Evolutionary conservation across 2,888 invertebrate genomes (phyloP), one percentile per base, ranked within the genome.

Genomic region (Drymonia ruficornis): DNA sequence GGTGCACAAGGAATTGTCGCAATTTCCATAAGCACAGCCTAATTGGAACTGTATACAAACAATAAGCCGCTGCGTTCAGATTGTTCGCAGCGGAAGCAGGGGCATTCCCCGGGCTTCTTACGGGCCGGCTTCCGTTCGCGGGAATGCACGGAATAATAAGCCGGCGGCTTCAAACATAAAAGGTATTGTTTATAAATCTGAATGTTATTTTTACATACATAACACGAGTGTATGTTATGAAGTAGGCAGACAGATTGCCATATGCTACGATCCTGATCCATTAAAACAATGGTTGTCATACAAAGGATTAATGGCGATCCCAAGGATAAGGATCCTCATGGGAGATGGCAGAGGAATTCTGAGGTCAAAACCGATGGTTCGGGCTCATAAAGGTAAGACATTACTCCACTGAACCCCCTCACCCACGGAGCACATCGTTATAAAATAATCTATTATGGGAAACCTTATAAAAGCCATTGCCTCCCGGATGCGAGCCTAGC

Each of bases 31-130:
- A 36, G 36, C 36, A 36, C n/a, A 9, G 11, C 3, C 36, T 36
- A 36, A 36, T 36, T n/a, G 36, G 36, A n/a, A 36, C 13, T 36
- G 36, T 36, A 36, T 11, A 36, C 43, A 19, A 43, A 43, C 43
- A 43, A 40, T 40, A 40, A 23, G 43, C 43, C 5, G 43, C 12
- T 43, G 19, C 19, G 28, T 45, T 40, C 40, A 40, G 40, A n/a
- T n/a, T 12, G 43, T 28, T 28, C n/a, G 12, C 15, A 28, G 57
- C 78, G 81, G 81, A 81, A 78, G 69, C 23, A 34, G 57, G 53
- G 49, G 68, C 79, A 81, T 80, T 80, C 76, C 56, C 58, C 45
- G 60, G 80, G 72, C 78, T 77, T 76, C 73, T 59, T 61, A 61
- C 61, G 64, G 63, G 63, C 67, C 65, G 65, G 65, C 70, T 76